Base-by-base conservation (phyloP, 2,888 invertebrate species). In the Buathra laborator region DNA sequence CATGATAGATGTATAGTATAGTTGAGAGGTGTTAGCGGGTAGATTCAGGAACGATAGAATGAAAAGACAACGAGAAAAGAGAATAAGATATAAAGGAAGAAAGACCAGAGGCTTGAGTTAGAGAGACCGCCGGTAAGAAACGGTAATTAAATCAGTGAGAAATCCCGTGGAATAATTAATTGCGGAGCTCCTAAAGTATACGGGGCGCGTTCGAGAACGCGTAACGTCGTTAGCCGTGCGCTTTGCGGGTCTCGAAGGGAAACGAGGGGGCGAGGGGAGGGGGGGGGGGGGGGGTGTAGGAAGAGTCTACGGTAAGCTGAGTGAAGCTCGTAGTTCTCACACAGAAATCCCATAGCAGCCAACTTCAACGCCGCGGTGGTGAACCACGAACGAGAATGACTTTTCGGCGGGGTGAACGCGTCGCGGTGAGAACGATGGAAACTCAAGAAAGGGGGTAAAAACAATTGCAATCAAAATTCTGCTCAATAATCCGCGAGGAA, bases 121-220 rank as follows among this genome's bases (percentile, higher is more conserved):
- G 67, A 71, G 80, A 81, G 81, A 74, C 62, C 77, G 75, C 72
- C 71, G 87, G 88, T 89, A 90, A 91, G 90, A 90, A 37, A 90
- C 88, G 89, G 89, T 91, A 92, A 92, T 92, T 92, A 92, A 92
- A 92, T 92, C 90, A 90, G 89, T 88, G 90, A 89, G 90, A 91
- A 92, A 92, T 91, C 90, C 90, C 88, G 90, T 87, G 90, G 92
- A 92, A 93, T 92, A 92, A 92, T 92, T 92, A 92, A 92, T 92
- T 90, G 90, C 91, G 90, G 89, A 90, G 89, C 89, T 90, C 84
- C 88, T 90, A 89, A 92, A 91, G 90, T 91, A 90, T 90, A 90
- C 89, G 88, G 86, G 87, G 89, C 91, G 92, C 92, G 90, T 92
- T 90, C 89, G 89, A 87, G 90, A 89, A 89, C 89, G 91, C 91